Evolutionary conservation across 2,888 invertebrate genomes (phyloP).

Genomic region (Tinea trinotella): DNA sequence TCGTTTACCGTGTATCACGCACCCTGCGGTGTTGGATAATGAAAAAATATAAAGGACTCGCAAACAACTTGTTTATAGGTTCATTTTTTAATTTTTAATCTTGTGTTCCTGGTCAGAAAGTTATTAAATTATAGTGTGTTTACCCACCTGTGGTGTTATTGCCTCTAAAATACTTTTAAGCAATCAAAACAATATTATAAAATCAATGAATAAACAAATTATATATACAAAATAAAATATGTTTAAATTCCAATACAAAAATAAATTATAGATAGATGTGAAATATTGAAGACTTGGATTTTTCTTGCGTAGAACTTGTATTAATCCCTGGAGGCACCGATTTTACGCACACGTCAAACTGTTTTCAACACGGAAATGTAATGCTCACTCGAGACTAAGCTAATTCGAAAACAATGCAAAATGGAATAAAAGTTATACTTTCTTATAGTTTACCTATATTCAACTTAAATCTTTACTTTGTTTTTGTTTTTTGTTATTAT

Average conservation of each 20-base stretch:
- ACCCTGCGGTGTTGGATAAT: not conserved
- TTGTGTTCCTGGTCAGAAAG: not conserved
- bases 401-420: not conserved
- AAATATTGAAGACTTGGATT: too few species aligned
- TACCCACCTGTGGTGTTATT: too few species aligned
- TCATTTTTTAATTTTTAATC: not conserved
- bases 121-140: too few species aligned
- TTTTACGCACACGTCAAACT: constrained; percentile 8
- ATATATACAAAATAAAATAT: too few species aligned
- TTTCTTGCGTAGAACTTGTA: not conserved
- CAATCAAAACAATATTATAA: too few species aligned
- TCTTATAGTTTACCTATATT: too few species aligned
- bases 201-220: too few species aligned
- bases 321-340: not conserved
- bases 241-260: too few species aligned
- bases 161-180: too few species aligned
- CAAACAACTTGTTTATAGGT: constrained; percentile 6
- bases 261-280: too few species aligned
- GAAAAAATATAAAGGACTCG: constrained; percentile 10
- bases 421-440: too few species aligned
- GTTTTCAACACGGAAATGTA: not conserved
- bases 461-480: too few species aligned
- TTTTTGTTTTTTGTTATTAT: not conserved
- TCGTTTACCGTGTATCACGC: constrained; percentile 13
- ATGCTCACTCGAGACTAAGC: not conserved